phyloP scores from a whole-genome alignment of 2,797 vertebrate genomes.

The Mormyrus hasselquistii region DNA sequence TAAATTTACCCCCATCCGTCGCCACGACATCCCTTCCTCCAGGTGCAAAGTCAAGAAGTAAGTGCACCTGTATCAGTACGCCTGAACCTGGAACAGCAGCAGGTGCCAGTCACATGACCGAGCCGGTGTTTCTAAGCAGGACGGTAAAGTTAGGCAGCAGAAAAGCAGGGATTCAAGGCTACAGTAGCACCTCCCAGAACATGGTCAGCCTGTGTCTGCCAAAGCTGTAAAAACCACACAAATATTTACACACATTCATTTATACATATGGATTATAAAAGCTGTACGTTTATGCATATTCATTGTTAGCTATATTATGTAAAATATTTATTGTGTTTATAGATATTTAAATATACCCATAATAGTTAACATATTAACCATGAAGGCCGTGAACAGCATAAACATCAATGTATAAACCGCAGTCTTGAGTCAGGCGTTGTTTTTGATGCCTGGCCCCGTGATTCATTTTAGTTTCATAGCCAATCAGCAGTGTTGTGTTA shows the following conservation, averaged over 20 bases:
- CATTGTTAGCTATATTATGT: not conserved
- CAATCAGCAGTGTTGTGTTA: not conserved
- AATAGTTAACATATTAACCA: conserved; percentile 4
- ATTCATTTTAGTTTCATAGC: not conserved
- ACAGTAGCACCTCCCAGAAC: not conserved
- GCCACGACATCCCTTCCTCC: not conserved
- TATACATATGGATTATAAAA: not conserved
- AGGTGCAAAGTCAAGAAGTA: not conserved
- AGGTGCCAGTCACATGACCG: not conserved
- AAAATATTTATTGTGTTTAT: not conserved
- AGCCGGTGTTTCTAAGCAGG: not conserved
- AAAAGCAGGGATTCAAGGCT: not conserved
- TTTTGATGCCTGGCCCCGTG: not conserved
- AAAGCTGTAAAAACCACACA: not conserved
- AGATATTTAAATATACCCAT: not conserved
- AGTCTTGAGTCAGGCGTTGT: not conserved
- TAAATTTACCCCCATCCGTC: not conserved
- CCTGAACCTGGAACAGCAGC: not conserved
- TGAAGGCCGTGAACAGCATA: not conserved
- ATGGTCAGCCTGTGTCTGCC: not conserved
- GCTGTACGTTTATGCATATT: not conserved
- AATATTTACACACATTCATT: not conserved
- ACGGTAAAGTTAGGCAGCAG: not conserved
- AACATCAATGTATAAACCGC: not conserved
- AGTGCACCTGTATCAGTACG: not conserved